Percentiles rank a stretch among this genome's conserved stretches.
phyloP scores from a whole-genome alignment of 2,113 vertebrate species.

The Sceloporus undulatus region DNA sequence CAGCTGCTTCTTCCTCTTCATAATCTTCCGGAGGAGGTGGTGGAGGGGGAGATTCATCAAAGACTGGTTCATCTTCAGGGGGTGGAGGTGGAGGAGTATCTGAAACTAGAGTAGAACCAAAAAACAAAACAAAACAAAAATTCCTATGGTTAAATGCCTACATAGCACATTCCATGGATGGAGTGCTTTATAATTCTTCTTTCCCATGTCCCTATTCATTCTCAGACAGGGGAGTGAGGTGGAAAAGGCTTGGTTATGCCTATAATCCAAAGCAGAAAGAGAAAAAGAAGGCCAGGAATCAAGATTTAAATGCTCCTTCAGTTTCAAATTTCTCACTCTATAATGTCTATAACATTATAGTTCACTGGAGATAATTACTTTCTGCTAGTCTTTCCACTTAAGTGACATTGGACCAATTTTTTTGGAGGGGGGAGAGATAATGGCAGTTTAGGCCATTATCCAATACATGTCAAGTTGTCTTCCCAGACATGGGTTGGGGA shows the following conservation, averaged over 20 bases:
- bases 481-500: background rate
- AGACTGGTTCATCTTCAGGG: conserved; percentile 86
- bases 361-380: background rate
- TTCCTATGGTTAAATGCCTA: background rate
- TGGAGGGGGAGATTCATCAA: conserved; percentile 90
- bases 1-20: conserved; percentile 96
- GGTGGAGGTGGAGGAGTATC: conserved; percentile 93
- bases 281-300: background rate
- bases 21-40: conserved; percentile 95
- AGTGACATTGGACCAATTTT: background rate
- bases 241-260: background rate
- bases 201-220: background rate
- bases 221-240: background rate
- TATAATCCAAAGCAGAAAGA: background rate
- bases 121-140: background rate
- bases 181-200: background rate
- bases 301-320: background rate
- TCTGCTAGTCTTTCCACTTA: background rate
- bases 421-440: no score
- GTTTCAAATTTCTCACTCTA: background rate
- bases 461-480: background rate
- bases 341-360: background rate
- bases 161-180: background rate
- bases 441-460: background rate
- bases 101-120: conserved; percentile 81